Conservation (phyloP, 2,888 invertebrate genomes). For the Nudaria mundana region DNA sequence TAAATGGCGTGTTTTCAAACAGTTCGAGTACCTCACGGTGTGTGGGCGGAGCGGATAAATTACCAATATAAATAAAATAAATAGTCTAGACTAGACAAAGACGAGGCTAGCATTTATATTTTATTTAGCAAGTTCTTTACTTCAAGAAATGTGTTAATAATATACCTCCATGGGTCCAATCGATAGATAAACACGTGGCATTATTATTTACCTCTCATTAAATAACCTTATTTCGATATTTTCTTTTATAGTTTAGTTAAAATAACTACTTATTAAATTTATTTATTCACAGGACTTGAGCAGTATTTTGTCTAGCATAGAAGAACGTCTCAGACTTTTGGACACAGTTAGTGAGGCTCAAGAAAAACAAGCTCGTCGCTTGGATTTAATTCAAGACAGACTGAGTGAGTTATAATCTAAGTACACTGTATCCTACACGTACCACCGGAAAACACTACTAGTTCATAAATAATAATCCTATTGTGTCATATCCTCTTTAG, state of each 20-base stretch:
- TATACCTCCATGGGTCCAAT: too few relatives aligned
- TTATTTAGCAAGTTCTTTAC: too few relatives aligned
- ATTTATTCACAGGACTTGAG: slow-evolving; percentile 68
- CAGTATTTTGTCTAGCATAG: slow-evolving; percentile 60
- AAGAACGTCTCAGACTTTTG: slow-evolving; percentile 64
- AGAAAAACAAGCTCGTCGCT: slow-evolving; percentile 63
- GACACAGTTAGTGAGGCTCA: slow-evolving; percentile 67
- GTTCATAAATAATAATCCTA: slow-evolving; percentile 44
- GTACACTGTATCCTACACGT: too few relatives aligned
- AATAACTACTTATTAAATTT: neutral
- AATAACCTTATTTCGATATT: too few relatives aligned
- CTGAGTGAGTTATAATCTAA: slow-evolving; percentile 63
- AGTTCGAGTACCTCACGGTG: slow-evolving; percentile 7
- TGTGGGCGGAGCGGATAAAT: slow-evolving; percentile 20
- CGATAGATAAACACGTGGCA: too few relatives aligned
- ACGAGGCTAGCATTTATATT: neutral
- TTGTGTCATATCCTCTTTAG: slow-evolving; percentile 75
- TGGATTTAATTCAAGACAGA: slow-evolving; percentile 75
- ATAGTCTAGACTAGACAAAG: too few relatives aligned
- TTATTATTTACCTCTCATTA: too few relatives aligned
- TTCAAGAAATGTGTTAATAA: too few relatives aligned
- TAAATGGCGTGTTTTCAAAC: slow-evolving; percentile 20
- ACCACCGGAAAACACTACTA: neutral
- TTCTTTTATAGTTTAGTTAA: too few relatives aligned
- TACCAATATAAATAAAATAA: too few relatives aligned